phyloP scores from a whole-genome alignment of 2,113 vertebrate genomes.

The Myocastor coypus region DNA sequence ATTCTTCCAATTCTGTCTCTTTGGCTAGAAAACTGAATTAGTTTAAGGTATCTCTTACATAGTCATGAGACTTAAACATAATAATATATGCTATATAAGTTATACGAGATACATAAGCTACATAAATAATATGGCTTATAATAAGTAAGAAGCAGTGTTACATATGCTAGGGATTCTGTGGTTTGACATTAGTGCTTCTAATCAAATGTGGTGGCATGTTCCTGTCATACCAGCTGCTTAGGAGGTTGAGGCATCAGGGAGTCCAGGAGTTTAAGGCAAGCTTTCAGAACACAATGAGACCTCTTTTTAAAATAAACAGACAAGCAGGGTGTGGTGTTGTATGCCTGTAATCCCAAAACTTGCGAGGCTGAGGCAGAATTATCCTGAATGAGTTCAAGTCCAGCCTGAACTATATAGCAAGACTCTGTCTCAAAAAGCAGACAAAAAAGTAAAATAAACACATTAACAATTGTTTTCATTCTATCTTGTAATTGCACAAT shows the following conservation, averaged over 20 bases:
- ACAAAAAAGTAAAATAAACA: neutral
- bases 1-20: conserved; percentile 53
- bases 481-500: neutral
- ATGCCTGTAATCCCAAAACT: neutral
- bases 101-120: neutral
- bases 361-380: neutral
- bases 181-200: neutral
- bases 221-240: neutral
- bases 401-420: neutral
- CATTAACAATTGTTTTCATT: conserved; percentile 2
- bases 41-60: conserved; percentile 25
- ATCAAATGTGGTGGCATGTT: neutral
- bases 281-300: neutral
- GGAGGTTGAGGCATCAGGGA: neutral
- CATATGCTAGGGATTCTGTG: neutral
- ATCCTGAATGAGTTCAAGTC: neutral
- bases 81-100: neutral
- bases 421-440: neutral
- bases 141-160: neutral
- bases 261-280: neutral
- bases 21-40: conserved; percentile 55
- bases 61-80: neutral
- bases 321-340: neutral
- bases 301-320: neutral
- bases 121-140: neutral